Base-by-base conservation (phyloP, 2,888 invertebrate genomes). In the Drosophila fungiperda region DNA sequence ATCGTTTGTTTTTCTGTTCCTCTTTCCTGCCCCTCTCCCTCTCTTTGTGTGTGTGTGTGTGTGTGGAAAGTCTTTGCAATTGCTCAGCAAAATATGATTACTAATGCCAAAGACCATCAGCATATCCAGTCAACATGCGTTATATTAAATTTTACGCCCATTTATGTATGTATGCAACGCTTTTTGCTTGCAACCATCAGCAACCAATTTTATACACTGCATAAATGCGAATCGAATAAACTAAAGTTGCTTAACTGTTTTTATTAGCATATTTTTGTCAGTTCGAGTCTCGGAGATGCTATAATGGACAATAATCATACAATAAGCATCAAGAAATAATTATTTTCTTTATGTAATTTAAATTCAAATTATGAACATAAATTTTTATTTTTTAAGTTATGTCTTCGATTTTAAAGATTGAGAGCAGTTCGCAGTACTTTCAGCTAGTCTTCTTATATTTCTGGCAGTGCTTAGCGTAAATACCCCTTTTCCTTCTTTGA, bases 71-170 rank as follows among this genome's bases (percentile, higher is more conserved):
- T 79, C 89, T 89, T 76, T 78, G 78, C 81, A 78, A 87, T 78
- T 84, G 82, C 88, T 85, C 73, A 74, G 82, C 82, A 82, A 89
- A 89, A 87, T 87, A 89, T 89, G 85, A 87, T 89, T 89, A 85
- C 88, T 82, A 87, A 87, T 84, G 88, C 89, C 88, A 76, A 72
- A 68, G 82, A 73, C 78, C 77, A 57, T 52, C 78, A 71, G 52
- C 81, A 59, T 50, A 80, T 52, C 61, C 70, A 76, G 65, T 57
- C 80, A 75, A 70, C 69, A 69, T 80, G 80, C 68, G 80, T 67
- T 80, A 76, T 80, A 80, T 80, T 80, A 80, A 83, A 83, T 80
- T 80, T 82, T 72, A 74, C 78, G 52, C 65, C 66, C 67, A 50
- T 29, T 48, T 78, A 8, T 55, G 53, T 17, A n/a, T 29, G 38